phyloP scores from a whole-genome alignment of 2,113 vertebrate genomes.

The Platichthys flesus region DNA sequence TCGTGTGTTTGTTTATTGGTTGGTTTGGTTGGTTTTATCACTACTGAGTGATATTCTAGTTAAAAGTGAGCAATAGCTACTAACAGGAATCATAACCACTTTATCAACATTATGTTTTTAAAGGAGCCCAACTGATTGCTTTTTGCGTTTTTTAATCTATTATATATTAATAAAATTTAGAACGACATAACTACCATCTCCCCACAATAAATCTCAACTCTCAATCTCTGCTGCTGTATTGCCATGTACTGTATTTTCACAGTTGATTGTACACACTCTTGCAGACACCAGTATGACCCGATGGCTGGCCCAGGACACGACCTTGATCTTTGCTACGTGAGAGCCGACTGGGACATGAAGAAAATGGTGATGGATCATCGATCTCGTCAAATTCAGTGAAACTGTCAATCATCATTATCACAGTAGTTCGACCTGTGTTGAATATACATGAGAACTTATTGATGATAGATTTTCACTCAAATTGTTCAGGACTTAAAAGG shows the following conservation, averaged over 20 bases:
- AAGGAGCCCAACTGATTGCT: not conserved
- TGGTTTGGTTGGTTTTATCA: too few species aligned
- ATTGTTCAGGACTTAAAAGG: not conserved
- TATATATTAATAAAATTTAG: too few species aligned
- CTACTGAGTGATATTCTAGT: too few species aligned
- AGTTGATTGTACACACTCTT: not conserved
- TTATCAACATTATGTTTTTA: not conserved
- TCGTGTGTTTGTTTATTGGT: too few species aligned
- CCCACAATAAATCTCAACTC: not conserved
- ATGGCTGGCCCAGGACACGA: conserved; percentile 20
- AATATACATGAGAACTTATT: not conserved
- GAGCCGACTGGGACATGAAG: conserved; percentile 52
- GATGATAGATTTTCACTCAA: not conserved
- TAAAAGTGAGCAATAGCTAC: not conserved
- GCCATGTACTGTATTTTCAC: not conserved
- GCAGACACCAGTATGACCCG: conserved; percentile 52
- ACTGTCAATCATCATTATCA: not conserved
- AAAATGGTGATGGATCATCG: conserved; percentile 56
- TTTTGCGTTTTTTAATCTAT: too few species aligned
- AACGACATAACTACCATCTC: not conserved
- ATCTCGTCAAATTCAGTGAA: conserved; percentile 53
- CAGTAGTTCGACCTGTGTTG: not conserved
- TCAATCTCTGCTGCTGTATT: not conserved
- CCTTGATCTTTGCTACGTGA: conserved; percentile 41
- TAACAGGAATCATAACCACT: not conserved